These are phyloP conservation scores for Microchrysa polita DNA, from an alignment of 2,888 invertebrate species.

Conservation along the genomic window DNA sequence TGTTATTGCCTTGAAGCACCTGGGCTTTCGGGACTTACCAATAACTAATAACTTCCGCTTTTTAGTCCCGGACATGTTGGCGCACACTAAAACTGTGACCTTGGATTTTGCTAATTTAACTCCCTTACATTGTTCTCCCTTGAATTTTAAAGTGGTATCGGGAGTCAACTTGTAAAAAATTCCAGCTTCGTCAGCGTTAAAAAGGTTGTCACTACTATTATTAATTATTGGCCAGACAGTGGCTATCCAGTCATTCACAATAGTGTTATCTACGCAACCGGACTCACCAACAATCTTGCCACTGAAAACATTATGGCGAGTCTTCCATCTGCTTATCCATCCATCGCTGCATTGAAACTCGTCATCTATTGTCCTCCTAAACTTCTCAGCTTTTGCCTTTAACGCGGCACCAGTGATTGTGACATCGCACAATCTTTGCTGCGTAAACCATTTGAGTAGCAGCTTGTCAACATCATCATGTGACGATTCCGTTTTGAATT, in stretches of 20 bases:
- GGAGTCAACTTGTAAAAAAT: no score
- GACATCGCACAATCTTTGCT: neutral
- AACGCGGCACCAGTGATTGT: neutral
- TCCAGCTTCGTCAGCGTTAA: no score
- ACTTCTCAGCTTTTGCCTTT: neutral
- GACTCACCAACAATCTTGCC: neutral
- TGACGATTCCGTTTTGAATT: no score
- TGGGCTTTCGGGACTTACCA: conserved; percentile 52
- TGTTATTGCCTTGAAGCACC: no score
- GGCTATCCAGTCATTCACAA: conserved; percentile 12
- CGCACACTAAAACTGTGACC: no score
- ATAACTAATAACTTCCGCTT: no score
- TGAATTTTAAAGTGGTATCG: no score
- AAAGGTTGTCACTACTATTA: conserved; percentile 50
- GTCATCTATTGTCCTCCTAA: neutral
- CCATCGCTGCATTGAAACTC: neutral
- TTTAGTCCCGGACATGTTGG: no score
- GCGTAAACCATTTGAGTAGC: neutral
- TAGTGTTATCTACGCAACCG: neutral
- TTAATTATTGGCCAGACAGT: conserved; percentile 33
- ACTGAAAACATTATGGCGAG: no score
- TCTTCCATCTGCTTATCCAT: neutral
- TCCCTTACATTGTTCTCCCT: no score
- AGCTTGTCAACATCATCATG: no score
- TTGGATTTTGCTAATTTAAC: conserved; percentile 52